phyloP scores from a whole-genome alignment of 2,888 invertebrate genomes.

The Geophilus truncorum region DNA sequence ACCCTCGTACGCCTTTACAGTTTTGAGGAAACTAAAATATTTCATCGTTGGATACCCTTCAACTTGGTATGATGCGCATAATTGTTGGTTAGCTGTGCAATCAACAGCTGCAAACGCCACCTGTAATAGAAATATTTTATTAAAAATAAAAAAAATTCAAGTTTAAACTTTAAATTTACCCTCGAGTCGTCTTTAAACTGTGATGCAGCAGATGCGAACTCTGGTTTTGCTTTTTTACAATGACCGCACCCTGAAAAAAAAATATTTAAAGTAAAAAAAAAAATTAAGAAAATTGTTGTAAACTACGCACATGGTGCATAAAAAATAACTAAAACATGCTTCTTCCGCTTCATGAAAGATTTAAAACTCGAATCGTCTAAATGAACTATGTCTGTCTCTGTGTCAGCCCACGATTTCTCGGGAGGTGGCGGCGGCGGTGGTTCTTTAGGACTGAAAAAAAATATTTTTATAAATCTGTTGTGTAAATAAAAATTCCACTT shows the following conservation, averaged over 20 bases:
- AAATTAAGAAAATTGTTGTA: not conserved
- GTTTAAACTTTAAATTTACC: conserved; percentile 39
- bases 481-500: conserved; percentile 43
- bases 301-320: conserved; percentile 79
- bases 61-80: conserved; percentile 67
- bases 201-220: conserved; percentile 68
- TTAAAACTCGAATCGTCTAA: conserved; percentile 68
- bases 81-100: conserved; percentile 61
- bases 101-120: conserved; percentile 77
- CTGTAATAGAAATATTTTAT: conserved; percentile 43
- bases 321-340: conserved; percentile 83
- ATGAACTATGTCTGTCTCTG: conserved; percentile 69
- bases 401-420: conserved; percentile 72
- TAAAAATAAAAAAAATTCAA: too few species aligned
- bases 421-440: conserved; percentile 70
- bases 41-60: conserved; percentile 80
- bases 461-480: not conserved
- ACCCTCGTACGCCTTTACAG: conserved; percentile 62
- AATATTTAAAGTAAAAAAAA: not conserved
- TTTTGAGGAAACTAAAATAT: conserved; percentile 75
- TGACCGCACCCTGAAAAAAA: conserved; percentile 74
- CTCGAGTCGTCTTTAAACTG: conserved; percentile 69
- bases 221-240: conserved; percentile 81
- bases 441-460: conserved; percentile 60
- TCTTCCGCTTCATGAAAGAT: conserved; percentile 70